Evolutionary conservation across 2,888 invertebrate species (phyloP).

Genomic region (Drosophila flavopinicola): DNA sequence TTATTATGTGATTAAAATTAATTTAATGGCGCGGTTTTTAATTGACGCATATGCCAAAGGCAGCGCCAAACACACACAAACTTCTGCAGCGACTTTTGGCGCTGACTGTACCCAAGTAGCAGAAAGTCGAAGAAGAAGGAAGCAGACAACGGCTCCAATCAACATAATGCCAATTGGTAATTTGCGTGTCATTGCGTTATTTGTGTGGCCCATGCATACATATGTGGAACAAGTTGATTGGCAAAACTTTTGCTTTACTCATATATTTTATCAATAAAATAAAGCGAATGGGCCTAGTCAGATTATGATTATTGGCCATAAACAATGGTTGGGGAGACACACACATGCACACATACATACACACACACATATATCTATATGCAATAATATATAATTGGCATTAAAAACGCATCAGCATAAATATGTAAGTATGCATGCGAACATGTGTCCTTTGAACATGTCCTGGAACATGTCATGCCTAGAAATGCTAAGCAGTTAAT

Average conservation of each 20-base stretch:
- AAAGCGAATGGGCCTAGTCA: conserved; percentile 30
- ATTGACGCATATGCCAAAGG: conserved; percentile 72
- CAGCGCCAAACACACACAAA: conserved; percentile 23
- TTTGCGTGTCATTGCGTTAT: conserved; percentile 72
- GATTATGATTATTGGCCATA: conserved; percentile 73
- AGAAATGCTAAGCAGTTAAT: conserved; percentile 75
- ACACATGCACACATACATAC: conserved; percentile 1
- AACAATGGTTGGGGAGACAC: conserved; percentile 42
- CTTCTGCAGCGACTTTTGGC: conserved; percentile 31
- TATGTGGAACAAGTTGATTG: conserved; percentile 46
- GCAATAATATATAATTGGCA: conserved; percentile 68
- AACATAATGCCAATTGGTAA: conserved; percentile 69
- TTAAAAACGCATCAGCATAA: conserved; percentile 72
- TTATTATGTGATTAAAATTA: conserved; percentile 81
- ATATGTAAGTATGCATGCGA: conserved; percentile 29
- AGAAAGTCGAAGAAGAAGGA: neutral
- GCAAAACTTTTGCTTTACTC: conserved; percentile 36
- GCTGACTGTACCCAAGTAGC: conserved; percentile 42
- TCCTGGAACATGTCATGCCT: conserved; percentile 61
- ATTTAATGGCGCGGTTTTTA: conserved; percentile 81
- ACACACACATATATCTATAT: neutral
- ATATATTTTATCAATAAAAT: conserved; percentile 70
- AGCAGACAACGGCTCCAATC: conserved; percentile 34
- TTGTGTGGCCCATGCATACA: conserved; percentile 48
- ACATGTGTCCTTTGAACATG: conserved; percentile 37